A percentile compares a stretch with the other conserved stretches of the same genome.
These are phyloP conservation scores for Macrostomum lignano DNA, from an alignment of 1,140 invertebrate species.

Conservation along the genomic window DNA sequence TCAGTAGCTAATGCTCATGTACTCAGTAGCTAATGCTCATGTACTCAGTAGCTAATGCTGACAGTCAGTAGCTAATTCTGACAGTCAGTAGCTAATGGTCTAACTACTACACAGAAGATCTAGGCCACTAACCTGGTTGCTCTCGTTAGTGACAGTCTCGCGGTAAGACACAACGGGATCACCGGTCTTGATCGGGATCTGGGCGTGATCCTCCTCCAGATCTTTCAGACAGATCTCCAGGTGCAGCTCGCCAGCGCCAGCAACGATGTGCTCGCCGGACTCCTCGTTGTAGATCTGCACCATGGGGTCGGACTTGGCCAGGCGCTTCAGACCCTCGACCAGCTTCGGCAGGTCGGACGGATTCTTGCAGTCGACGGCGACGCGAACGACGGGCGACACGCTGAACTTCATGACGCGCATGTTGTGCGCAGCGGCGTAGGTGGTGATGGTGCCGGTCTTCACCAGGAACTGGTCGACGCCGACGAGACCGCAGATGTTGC, in stretches of 20 bases:
- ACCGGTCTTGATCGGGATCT: constrained; percentile 90
- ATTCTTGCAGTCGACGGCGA: constrained; percentile 96
- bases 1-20: too few relatives aligned
- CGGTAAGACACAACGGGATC: constrained; percentile 94
- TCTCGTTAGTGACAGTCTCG: constrained; percentile 63
- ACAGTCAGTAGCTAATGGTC: too few relatives aligned
- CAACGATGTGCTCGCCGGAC: constrained; percentile 96
- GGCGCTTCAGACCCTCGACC: constrained; percentile 79
- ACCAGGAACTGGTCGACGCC: constrained; percentile 97
- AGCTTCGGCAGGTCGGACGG: constrained; percentile 92
- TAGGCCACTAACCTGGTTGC: not conserved
- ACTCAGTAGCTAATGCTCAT: too few relatives aligned
- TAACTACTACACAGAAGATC: too few relatives aligned
- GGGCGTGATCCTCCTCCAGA: constrained; percentile 96
- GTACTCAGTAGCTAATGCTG: too few relatives aligned
- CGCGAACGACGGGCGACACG: constrained; percentile 90
- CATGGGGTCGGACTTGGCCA: constrained; percentile 99
- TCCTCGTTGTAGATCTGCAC: constrained; percentile 65
- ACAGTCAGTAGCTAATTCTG: too few relatives aligned
- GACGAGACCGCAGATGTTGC: constrained; percentile 97
- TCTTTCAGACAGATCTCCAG: constrained; percentile 98
- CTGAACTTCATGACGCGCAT: constrained; percentile 58
- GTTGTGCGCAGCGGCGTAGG: constrained; percentile 95
- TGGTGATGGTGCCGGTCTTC: constrained; percentile 95
- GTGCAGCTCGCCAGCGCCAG: constrained; percentile 93